These are phyloP conservation scores for Brachycybe producta DNA, from an alignment of 2,888 invertebrate genomes.

Conservation along the genomic window DNA sequence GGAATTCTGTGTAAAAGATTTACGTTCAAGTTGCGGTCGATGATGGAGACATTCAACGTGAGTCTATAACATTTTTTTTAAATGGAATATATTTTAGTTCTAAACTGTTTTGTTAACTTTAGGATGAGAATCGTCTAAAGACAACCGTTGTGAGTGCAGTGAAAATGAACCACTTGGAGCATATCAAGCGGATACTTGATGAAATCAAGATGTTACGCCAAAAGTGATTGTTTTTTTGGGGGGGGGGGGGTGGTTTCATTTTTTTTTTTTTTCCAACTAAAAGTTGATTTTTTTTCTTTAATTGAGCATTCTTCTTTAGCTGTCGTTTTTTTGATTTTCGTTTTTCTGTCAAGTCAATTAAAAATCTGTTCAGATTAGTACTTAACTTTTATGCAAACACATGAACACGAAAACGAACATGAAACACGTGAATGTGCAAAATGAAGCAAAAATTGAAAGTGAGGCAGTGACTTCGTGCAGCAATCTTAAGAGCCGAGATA, in stretches of 20 bases:
- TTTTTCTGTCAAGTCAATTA: neutral
- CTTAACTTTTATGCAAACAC: neutral
- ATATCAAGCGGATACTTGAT: slow-evolving; percentile 54
- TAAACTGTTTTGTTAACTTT: slow-evolving; percentile 25
- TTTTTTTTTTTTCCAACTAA: too few species aligned
- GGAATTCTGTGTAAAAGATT: slow-evolving; percentile 64
- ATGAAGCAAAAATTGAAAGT: too few species aligned
- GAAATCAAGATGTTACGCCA: slow-evolving; percentile 47
- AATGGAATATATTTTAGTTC: slow-evolving; percentile 6
- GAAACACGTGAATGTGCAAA: too few species aligned
- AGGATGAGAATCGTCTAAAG: slow-evolving; percentile 72
- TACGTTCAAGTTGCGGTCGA: slow-evolving; percentile 70
- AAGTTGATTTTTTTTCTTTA: too few species aligned
- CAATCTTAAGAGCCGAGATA: too few species aligned
- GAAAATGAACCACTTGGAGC: slow-evolving; percentile 62
- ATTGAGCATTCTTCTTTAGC: neutral
- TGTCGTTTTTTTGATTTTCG: neutral
- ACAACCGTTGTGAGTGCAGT: slow-evolving; percentile 54
- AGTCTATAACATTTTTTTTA: slow-evolving; percentile 32
- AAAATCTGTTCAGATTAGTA: neutral
- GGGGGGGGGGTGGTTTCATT: too few species aligned
- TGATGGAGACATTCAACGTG: slow-evolving; percentile 84
- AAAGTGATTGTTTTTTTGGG: neutral
- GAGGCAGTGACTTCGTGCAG: too few species aligned
- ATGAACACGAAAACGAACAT: too few species aligned